Evolutionary conservation across 1,140 invertebrate species (phyloP).

Genomic region (Neomicropteryx cornuta): DNA sequence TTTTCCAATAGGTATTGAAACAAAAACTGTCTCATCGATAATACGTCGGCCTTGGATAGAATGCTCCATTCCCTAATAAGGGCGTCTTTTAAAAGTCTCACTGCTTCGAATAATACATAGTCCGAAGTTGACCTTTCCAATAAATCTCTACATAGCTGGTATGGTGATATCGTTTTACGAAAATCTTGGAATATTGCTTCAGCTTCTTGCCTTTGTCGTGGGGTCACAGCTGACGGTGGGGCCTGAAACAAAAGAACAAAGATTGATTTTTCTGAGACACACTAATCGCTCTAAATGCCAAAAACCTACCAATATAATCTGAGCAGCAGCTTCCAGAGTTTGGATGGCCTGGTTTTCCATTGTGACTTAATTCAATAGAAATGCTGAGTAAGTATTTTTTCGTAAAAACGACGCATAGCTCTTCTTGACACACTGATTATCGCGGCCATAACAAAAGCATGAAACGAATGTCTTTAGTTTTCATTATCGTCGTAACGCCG

Average conservation of each 20-base stretch:
- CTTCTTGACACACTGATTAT: too few species aligned
- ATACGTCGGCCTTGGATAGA: slow-evolving; percentile 53
- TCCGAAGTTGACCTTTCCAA: slow-evolving; percentile 67
- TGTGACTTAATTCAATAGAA: too few species aligned
- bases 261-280: too few species aligned
- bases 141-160: slow-evolving; percentile 68
- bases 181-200: slow-evolving; percentile 73
- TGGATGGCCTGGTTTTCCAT: slow-evolving; percentile 38
- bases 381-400: too few species aligned
- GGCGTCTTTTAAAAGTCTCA: slow-evolving; percentile 70
- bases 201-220: slow-evolving; percentile 66
- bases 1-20: slow-evolving; percentile 63
- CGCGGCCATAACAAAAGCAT: too few species aligned
- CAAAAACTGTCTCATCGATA: slow-evolving; percentile 65
- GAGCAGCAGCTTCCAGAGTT: slow-evolving; percentile 56
- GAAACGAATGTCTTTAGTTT: too few species aligned
- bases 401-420: too few species aligned
- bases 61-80: slow-evolving; percentile 73
- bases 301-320: slow-evolving; percentile 56
- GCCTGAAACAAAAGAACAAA: slow-evolving; percentile 63
- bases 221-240: slow-evolving; percentile 65
- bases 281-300: too few species aligned
- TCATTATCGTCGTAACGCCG: too few species aligned
- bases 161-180: slow-evolving; percentile 70
- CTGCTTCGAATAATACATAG: slow-evolving; percentile 81